These are phyloP conservation scores for Hipposideros larvatus DNA, from an alignment of 2,797 vertebrate genomes.

Conservation along the genomic window DNA sequence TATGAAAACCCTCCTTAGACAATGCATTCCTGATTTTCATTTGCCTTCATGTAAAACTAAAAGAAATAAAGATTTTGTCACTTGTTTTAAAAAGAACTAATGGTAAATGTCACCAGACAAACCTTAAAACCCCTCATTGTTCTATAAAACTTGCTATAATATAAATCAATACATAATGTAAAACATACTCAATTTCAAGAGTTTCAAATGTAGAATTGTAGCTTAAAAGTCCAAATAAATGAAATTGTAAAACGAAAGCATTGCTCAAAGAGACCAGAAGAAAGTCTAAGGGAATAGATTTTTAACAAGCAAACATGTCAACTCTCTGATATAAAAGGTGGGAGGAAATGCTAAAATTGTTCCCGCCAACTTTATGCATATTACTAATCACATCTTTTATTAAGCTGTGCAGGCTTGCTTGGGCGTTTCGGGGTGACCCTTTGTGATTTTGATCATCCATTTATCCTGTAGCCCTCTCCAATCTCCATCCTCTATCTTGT, in stretches of 20 bases:
- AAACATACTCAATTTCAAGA: neutral
- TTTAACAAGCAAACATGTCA: constrained; percentile 5
- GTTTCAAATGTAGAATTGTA: constrained; percentile 25
- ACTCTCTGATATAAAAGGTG: neutral
- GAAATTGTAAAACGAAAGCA: constrained; percentile 10
- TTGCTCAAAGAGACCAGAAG: neutral
- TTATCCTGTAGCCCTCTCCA: neutral
- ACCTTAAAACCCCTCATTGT: neutral
- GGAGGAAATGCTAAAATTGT: neutral
- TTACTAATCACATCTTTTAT: neutral
- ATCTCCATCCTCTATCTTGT: neutral
- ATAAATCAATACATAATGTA: neutral
- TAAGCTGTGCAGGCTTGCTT: neutral
- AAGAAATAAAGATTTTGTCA: constrained; percentile 8
- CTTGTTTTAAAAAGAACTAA: neutral
- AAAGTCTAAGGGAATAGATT: neutral
- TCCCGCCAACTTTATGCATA: neutral
- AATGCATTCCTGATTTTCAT: constrained; percentile 7
- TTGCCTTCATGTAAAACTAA: neutral
- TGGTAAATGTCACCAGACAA: neutral
- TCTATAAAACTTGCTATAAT: constrained; percentile 11
- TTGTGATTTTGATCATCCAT: neutral
- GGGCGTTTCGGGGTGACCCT: neutral
- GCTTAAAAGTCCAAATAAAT: constrained; percentile 46
- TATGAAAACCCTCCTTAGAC: constrained; percentile 16